Percentiles rank a stretch among this genome's conserved stretches.
phyloP scores from a whole-genome alignment of 2,797 vertebrate genomes.

The Muraenolepis orangiensis region DNA sequence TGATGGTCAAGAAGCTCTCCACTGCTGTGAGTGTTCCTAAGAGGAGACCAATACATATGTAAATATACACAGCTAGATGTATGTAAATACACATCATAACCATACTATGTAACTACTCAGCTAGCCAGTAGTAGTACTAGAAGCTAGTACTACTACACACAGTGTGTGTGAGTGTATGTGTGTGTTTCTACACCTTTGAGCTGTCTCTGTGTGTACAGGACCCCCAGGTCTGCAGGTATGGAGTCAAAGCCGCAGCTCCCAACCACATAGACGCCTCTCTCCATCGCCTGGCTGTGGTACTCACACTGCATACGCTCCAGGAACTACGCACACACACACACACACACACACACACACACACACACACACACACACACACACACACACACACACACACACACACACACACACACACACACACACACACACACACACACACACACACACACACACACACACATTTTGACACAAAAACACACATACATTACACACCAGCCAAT shows the following conservation, averaged over 20 bases:
- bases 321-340: slow-evolving; percentile 65
- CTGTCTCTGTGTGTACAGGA: slow-evolving; percentile 79
- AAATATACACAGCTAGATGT: not conserved
- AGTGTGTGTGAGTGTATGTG: not conserved
- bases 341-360: not conserved
- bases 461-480: too few species aligned
- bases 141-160: too few species aligned
- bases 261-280: slow-evolving; percentile 81
- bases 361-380: too few species aligned
- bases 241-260: slow-evolving; percentile 91
- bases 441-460: not conserved
- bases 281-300: slow-evolving; percentile 79
- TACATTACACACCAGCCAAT: not conserved
- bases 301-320: slow-evolving; percentile 82
- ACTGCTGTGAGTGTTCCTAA: slow-evolving; percentile 84
- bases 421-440: slow-evolving; percentile 6
- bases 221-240: slow-evolving; percentile 84
- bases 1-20: slow-evolving; percentile 82
- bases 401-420: not conserved
- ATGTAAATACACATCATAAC: not conserved
- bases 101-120: too few species aligned
- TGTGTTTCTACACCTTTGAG: slow-evolving; percentile 73
- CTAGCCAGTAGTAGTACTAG: too few species aligned
- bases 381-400: not conserved
- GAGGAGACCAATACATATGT: slow-evolving; percentile 23